Evolutionary conservation across 2,888 invertebrate species (phyloP), one percentile per base, ranked within the genome.

Genomic region (Drosophila sordidula): DNA sequence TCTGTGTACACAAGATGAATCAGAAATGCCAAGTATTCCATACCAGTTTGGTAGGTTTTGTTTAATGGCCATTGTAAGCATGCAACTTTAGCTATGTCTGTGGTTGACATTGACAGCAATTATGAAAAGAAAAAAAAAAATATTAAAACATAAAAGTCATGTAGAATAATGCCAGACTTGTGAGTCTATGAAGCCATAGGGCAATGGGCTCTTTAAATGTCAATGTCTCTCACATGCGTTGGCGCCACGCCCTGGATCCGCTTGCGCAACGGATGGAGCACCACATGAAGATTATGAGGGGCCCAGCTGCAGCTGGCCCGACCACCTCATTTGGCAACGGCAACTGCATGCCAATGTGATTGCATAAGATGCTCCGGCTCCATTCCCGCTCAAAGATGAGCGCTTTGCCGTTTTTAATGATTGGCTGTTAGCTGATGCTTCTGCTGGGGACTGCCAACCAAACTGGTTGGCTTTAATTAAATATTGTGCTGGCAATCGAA

Each of bases 401-500:
- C 70, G 46, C 49, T 38, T 62, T 46, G 57, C 16, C 9, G 29
- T 5, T 25, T 36, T 64, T 42, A 34, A 14, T 51, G 38, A 29
- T 51, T 41, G 44, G 5, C 52, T 11, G 52, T 39, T 51, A 26
- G 41, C 32, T 25, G 11, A 12, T 1, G 32, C 47, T 47, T 41
- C 18, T 18, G 11, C 16, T 47, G 39, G 1, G 18, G 1, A 18
- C 18, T 18, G 18, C 18, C 18, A 18, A 42, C 32, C 57, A 81
- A 84, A 81, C 81, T 58, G 78, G 81, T 81, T 84, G 56, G 61
- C 47, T 57, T 82, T 66, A 67, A 77, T 71, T 58, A 69, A 77
- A 71, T 65, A 63, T 74, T 79, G 76, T 68, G 75, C 80, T 66
- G 78, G 62, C 58, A 32, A 38, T 55, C 39, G 61, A 18, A 47